Base-by-base conservation (phyloP, 2,888 invertebrate species). In the Monoplex corrugatus region DNA sequence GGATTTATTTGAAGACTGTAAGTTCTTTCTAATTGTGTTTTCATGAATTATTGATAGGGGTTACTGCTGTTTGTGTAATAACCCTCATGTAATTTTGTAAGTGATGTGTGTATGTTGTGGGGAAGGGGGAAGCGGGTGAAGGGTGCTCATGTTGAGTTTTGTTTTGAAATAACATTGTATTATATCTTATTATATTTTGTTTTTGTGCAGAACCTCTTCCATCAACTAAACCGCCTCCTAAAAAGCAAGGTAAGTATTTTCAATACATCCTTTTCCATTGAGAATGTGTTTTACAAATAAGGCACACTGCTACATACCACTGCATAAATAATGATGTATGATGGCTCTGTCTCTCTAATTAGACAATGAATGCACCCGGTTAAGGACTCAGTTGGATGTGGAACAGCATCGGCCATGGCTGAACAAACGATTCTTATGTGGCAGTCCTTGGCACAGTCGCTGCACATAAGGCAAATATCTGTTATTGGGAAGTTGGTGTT, bases 121-220 rank as follows among this genome's bases (percentile, higher is more conserved):
- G 19, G 23, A 1, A 0, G n/a, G 68, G 23, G 68, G 6, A 6
- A 28, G 68, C 23, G 68, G 28, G 6, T 1, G 28, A 28, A 28
- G 10, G 68, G 5, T 72, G 10, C n/a, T 2, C n/a, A n/a, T 32
- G n/a, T 28, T 32, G 32, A 28, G n/a, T 32, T 32, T 72, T 72
- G n/a, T 32, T 72, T 10, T 5, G n/a, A 72, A 28, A 72, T 72
- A 32, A 10, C 23, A 10, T 10, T n/a, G 2, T 10, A n/a, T 28
- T 28, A 50, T 50, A 50, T 8, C 8, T 50, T 8, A 13, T 50
- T 8, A 50, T 50, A 50, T 80, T 35, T 80, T 6, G 1, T 63
- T 84, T 57, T 43, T 63, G 63, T 83, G 32, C 88, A 72, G 84
- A 43, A 32, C 72, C 87, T 19, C 82, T 84, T n/a, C 87, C 87